These are phyloP conservation scores for Trogon melanurus DNA, from an alignment of 2,113 vertebrate species.

Conservation along the genomic window DNA sequence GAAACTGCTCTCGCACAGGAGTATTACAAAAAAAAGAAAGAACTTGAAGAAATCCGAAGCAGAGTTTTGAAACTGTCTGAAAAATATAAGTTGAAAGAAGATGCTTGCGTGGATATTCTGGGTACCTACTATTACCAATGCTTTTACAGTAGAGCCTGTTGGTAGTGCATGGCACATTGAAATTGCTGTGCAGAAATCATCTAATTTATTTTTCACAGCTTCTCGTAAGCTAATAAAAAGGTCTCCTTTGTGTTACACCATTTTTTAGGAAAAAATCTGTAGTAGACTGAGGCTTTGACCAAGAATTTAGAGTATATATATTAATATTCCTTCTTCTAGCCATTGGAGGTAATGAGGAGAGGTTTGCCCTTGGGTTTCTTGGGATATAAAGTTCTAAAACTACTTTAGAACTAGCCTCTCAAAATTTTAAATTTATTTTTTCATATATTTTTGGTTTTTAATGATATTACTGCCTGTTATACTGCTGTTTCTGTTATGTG, in stretches of 20 bases:
- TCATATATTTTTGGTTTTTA: background rate
- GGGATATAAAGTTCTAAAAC: background rate
- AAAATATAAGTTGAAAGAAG: slow-evolving; percentile 69
- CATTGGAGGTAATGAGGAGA: background rate
- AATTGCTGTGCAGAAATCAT: background rate
- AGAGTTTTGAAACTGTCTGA: slow-evolving; percentile 62
- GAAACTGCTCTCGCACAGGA: slow-evolving; percentile 65
- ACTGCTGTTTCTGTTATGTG: background rate
- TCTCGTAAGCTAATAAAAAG: background rate
- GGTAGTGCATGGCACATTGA: background rate
- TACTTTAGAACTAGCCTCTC: background rate
- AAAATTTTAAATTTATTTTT: background rate
- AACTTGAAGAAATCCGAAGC: slow-evolving; percentile 74
- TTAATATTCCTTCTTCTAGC: background rate
- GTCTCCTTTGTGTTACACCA: background rate
- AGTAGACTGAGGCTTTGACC: background rate
- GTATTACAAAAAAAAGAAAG: slow-evolving; percentile 72
- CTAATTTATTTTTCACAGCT: background rate
- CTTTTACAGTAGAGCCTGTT: background rate
- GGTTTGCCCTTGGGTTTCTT: background rate
- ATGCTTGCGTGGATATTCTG: slow-evolving; percentile 55
- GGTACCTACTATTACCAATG: slow-evolving; percentile 58
- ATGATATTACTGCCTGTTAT: background rate
- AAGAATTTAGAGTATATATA: background rate
- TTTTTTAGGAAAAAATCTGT: background rate